phyloP scores from a whole-genome alignment of 2,113 vertebrate genomes.

The Carettochelys insculpta region DNA sequence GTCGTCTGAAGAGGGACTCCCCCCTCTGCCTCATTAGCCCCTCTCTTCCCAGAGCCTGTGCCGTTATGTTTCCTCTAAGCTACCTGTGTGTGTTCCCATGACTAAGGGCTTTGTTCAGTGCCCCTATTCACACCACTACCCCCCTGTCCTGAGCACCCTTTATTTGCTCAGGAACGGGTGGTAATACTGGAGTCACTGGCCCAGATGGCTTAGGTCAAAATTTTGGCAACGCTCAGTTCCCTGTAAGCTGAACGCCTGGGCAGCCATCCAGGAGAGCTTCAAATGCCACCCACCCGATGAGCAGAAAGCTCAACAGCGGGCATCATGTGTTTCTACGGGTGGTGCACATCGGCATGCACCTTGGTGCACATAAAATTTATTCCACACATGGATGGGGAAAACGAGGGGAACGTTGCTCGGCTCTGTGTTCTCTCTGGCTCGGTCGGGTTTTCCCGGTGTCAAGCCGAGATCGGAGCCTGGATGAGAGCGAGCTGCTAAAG shows the following conservation, averaged over 20 bases:
- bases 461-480: background rate
- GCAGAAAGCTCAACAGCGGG: no score
- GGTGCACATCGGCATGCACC: no score
- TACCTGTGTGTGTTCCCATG: background rate
- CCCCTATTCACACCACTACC: background rate
- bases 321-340: no score
- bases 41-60: background rate
- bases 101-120: background rate
- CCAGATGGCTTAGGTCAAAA: background rate
- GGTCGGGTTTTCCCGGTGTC: background rate
- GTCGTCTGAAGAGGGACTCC: background rate
- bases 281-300: no score
- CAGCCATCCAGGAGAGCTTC: no score
- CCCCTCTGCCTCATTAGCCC: background rate
- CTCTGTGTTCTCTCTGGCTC: background rate
- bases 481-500: background rate
- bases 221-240: background rate
- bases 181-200: background rate
- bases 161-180: background rate
- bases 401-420: no score
- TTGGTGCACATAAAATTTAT: no score
- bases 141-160: background rate
- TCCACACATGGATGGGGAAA: no score
- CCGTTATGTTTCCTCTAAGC: background rate
- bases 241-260: no score